Percentiles rank a stretch among this genome's conserved stretches.
Conservation (phyloP, 1,140 invertebrate genomes). For the Papilio polyxenes region DNA sequence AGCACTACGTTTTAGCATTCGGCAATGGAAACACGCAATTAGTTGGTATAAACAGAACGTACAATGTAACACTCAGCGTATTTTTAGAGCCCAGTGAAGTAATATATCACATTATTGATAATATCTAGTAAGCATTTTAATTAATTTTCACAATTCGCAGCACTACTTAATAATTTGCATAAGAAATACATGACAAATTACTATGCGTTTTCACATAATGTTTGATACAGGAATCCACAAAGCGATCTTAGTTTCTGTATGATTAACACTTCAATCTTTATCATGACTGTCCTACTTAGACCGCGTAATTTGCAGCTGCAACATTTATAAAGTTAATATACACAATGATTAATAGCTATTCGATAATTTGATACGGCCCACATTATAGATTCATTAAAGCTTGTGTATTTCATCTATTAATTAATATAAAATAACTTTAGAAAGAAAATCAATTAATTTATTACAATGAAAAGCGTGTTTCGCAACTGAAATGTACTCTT, state of each 20-base stretch:
- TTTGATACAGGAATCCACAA: background rate
- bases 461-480: background rate
- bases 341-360: constrained; percentile 1
- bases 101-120: background rate
- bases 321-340: background rate
- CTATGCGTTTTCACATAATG: background rate
- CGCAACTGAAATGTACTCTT: too few relatives aligned
- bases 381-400: background rate
- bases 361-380: background rate
- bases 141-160: too few relatives aligned
- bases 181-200: background rate
- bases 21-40: background rate
- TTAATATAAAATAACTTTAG: too few relatives aligned
- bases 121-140: background rate
- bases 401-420: background rate
- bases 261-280: background rate
- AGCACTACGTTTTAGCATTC: background rate
- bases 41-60: background rate
- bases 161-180: background rate
- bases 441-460: too few relatives aligned
- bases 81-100: background rate
- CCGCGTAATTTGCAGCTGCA: background rate
- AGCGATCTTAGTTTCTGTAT: background rate
- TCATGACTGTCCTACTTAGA: constrained; percentile 17
- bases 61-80: background rate